Evolutionary conservation across 2,113 vertebrate species (phyloP).

Genomic region (Cinclus mexicanus): DNA sequence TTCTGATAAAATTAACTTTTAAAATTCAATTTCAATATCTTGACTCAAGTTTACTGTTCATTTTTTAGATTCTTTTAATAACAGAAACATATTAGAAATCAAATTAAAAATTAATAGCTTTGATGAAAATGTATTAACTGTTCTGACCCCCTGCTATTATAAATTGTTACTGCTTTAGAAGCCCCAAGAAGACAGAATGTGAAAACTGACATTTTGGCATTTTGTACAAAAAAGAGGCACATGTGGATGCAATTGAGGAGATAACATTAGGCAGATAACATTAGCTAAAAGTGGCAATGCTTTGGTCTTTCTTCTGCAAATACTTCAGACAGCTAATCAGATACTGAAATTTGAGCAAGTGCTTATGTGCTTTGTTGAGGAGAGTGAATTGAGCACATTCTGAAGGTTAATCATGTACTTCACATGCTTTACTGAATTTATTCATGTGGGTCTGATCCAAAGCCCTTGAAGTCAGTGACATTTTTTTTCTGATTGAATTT

Average conservation of each 20-base stretch:
- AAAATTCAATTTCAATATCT: neutral
- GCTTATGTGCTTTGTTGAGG: conserved; percentile 9
- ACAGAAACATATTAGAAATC: neutral
- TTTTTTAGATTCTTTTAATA: neutral
- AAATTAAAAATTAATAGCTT: neutral
- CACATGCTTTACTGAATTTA: conserved; percentile 15
- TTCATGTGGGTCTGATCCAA: conserved; percentile 23
- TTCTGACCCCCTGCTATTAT: neutral
- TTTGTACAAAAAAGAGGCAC: neutral
- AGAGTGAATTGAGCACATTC: conserved; percentile 5
- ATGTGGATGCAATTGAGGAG: neutral
- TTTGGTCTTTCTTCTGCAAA: conserved; percentile 22
- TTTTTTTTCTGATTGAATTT: neutral
- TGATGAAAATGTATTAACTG: neutral
- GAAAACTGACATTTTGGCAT: neutral
- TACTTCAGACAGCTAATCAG: conserved; percentile 51
- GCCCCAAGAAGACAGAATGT: neutral
- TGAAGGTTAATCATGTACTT: conserved; percentile 56
- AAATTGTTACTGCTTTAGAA: neutral
- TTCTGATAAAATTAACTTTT: neutral
- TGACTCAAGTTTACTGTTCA: neutral
- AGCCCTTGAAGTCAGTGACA: neutral
- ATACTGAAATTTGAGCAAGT: conserved; percentile 29
- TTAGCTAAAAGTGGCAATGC: neutral
- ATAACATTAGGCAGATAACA: neutral